These are phyloP conservation scores for Parauchenoglanis ngamensis DNA, from an alignment of 2,797 vertebrate species.

Conservation along the genomic window DNA sequence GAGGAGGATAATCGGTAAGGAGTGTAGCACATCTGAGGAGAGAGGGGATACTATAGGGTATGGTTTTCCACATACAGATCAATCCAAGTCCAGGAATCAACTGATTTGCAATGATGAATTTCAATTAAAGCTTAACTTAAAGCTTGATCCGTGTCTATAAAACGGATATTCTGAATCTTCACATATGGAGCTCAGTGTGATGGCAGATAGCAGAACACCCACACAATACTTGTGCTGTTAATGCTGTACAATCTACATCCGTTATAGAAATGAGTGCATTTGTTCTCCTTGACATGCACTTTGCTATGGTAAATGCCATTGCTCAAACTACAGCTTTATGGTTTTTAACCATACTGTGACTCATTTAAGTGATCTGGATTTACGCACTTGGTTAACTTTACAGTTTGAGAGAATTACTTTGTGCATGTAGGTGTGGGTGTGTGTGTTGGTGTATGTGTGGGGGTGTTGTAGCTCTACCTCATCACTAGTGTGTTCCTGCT, in stretches of 20 bases:
- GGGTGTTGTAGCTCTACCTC: conserved; percentile 34
- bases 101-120: conserved; percentile 5
- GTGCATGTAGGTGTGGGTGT: conserved; percentile 8
- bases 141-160: background rate
- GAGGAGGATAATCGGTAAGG: conserved; percentile 56
- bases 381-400: background rate
- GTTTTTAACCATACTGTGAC: background rate
- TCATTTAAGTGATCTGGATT: background rate
- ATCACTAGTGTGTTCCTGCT: conserved; percentile 59
- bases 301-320: conserved; percentile 13
- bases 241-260: background rate
- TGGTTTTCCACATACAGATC: conserved; percentile 13
- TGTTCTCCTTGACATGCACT: background rate
- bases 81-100: background rate
- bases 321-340: background rate
- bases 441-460: conserved; percentile 12
- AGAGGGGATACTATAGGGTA: conserved; percentile 4
- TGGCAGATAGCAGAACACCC: conserved; percentile 2
- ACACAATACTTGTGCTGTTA: conserved; percentile 3
- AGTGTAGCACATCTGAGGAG: conserved; percentile 42
- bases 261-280: background rate
- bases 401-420: background rate
- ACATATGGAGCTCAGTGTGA: background rate
- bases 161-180: conserved; percentile 5
- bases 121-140: background rate